A percentile compares a stretch with the other conserved stretches of the same genome.
Conservation (phyloP, 2,888 invertebrate species). For the Polymixis flavicincta region DNA sequence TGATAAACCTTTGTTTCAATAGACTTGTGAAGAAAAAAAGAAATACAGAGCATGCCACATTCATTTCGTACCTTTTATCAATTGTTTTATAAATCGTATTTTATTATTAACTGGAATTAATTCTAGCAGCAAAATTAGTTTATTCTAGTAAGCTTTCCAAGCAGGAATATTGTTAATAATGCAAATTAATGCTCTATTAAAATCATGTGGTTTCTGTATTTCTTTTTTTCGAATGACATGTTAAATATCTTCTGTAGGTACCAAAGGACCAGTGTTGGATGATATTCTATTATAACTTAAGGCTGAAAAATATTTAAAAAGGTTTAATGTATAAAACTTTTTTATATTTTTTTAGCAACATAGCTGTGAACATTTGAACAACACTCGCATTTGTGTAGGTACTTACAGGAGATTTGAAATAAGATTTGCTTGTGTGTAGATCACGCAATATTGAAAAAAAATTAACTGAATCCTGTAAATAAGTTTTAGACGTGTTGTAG, state of each 20-base stretch:
- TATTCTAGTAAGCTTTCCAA: neutral
- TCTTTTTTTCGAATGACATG: slow-evolving; percentile 6
- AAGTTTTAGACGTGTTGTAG: slow-evolving; percentile 43
- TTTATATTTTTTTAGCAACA: neutral
- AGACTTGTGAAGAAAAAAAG: neutral
- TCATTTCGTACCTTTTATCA: neutral
- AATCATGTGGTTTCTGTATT: slow-evolving; percentile 4
- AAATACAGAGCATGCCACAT: slow-evolving; percentile 1
- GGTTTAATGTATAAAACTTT: neutral
- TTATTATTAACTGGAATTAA: neutral
- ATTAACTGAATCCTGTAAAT: slow-evolving; percentile 48
- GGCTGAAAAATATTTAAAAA: neutral
- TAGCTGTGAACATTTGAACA: neutral
- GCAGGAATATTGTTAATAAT: neutral
- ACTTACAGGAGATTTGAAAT: slow-evolving; percentile 1
- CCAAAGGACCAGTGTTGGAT: slow-evolving; percentile 31
- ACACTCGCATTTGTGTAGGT: slow-evolving; percentile 2
- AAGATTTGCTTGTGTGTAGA: slow-evolving; percentile 9
- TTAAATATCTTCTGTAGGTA: neutral
- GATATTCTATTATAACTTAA: neutral
- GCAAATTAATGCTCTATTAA: neutral
- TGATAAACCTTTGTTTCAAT: neutral
- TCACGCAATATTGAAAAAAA: slow-evolving; percentile 9
- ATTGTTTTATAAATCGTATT: neutral
- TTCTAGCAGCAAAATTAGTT: neutral